Base-by-base conservation (phyloP, 2,888 invertebrate species). In the Tenthredo mesomela region DNA sequence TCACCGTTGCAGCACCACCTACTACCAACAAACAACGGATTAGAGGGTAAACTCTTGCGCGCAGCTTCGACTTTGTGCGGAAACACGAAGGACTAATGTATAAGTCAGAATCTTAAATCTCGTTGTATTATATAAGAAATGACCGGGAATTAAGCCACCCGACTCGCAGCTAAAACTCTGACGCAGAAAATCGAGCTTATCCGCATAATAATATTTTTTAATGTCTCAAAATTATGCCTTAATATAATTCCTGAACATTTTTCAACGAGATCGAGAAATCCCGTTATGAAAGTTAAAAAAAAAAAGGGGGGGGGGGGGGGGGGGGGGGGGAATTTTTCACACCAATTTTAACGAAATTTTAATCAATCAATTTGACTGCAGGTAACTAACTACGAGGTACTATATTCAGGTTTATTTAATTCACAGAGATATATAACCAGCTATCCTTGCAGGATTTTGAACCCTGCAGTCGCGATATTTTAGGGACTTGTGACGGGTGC, bases 401-500 rank as follows among this genome's bases (percentile, higher is more conserved):
- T 21, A 25, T 12, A 25, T 12, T 6, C 37, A 37, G 12, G 61
- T 61, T 25, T 4, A 61, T 61, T 25, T 3, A 10, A 18, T 33
- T 5, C 33, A 6, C 5, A 4, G 5, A 65, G 29, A 67, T 33
- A 67, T 18, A n/a, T n/a, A n/a, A n/a, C n/a, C n/a, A n/a, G n/a
- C 10, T 67, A 33, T 67, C 4, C 6, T 33, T 33, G 29, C 33
- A 33, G 33, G 15, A 67, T 67, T 67, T 67, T 67, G 6, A 10
- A 18, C 25, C 67, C 33, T 29, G 29, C 33, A 10, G 18, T 77
- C 0, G 50, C 7, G 50, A 54, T 47, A 75, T 77, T 77, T 77
- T 54, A 77, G 77, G 54, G 25, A 54, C 54, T 18, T 43, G 47
- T 15, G 25, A 21, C 80, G 61, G 37, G 80, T 40, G 80, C 61